Base-by-base conservation (phyloP, 2,888 invertebrate genomes). In the Drosophila austrosaltans region DNA sequence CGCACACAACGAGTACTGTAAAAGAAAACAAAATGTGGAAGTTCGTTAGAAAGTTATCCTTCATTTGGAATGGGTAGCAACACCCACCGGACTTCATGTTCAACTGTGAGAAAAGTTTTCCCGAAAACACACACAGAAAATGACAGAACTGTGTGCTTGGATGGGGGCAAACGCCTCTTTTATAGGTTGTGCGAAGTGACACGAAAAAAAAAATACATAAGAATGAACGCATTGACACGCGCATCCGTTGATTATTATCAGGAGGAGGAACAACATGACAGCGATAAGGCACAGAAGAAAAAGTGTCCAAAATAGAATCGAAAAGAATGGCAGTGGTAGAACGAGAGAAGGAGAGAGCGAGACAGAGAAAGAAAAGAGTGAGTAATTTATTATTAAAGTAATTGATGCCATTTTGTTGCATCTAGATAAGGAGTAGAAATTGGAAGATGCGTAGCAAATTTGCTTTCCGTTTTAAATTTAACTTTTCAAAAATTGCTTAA, bases 1-100 rank as follows among this genome's bases (percentile, higher is more conserved):
- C 73, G 48, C 57, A 77, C 16, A 83, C 54, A 56, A 71, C 76
- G 63, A 79, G 66, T 28, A 79, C 87, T 89, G 56, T 7, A 40
- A 39, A 25, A 59, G 16, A 16, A 16, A 16, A 16, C 16, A 16
- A 16, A 16, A 16, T 16, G 16, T 30, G 39, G 0, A 3, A 40
- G 40, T 7, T 36, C 25, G 7, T 1, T 16, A 48, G 22, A 48
- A 30, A 16, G 30, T 20, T 48, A 25, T 48, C 12, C 48, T 25
- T 48, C 4, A 25, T 12, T 6, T 22, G 10, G 7, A 57, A 22
- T n/a, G 30, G 30, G 5, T 54, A 8, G 2, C 16, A 6, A 63
- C 56, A 81, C 87, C 61, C 58, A 87, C 89, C 75, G 72, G 71
- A 67, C 69, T 79, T 84, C 83, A 84, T 84, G 59, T 79, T 83